Evolutionary conservation across 1,140 invertebrate genomes (phyloP), one percentile per base, ranked within the genome.

Genomic region (Orussus abietinus): DNA sequence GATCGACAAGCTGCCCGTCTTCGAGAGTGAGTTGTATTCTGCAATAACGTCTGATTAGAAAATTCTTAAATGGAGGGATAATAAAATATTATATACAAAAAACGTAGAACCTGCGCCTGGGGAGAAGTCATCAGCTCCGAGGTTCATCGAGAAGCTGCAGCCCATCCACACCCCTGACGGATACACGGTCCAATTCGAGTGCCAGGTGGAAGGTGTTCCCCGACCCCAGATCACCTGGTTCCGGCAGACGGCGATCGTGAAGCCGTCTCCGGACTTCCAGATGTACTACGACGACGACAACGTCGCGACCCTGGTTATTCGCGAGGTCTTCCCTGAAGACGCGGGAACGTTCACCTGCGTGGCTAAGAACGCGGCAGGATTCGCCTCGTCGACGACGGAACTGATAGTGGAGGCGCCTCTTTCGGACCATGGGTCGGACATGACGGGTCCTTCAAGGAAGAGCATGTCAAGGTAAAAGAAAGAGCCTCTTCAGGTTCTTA

Each of bases 271-370:
- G 55, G 91, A 94, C 57, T 94, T 93, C 75, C 80, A 94, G 78
- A 92, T 94, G 69, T 92, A 86, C 65, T 95, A 93, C 57, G 89
- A 92, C 59, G 89, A 92, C 47, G 89, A 93, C 42, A 93, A 92
- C 64, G 87, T 92, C 1, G 90, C 90, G 0, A 93, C 90, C 3
- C 72, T 99, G 12, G 86, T 96, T 13, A 96, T 98, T 48, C 82
- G 85, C 37, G 95, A 98, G 78, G 91, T 96, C 1, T 96, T 94
- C 69, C 91, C 93, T 0, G 95, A 98, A 77, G 96, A 99, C 71
- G 90, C 93, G 2, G 96, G 94, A 2, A 88, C 86, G 30, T 98
- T 96, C 68, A 97, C 93, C 0, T 96, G 94, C 57, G 89, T 98
- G 9, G 91, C 94, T 9, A 96, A 96, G 64, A 99, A 98, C 66